Conservation (phyloP, 2,113 vertebrate species). For the Gymnocephalus cernua region DNA sequence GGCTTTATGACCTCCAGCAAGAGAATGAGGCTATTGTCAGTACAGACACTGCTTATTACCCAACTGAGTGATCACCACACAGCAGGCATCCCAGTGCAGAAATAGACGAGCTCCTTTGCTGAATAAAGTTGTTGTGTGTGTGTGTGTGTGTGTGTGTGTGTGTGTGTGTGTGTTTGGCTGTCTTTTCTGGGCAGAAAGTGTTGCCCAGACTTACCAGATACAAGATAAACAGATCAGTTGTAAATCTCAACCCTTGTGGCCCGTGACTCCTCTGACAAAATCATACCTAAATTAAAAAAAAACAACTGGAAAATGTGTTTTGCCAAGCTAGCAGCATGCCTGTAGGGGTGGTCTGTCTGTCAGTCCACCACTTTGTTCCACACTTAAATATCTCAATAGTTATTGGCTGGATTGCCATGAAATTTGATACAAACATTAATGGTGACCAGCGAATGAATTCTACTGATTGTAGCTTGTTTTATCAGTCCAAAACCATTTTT, state of each 20-base stretch:
- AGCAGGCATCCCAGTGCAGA: constrained; percentile 21
- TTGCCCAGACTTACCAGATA: background rate
- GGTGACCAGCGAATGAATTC: too few species aligned
- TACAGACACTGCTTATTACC: constrained; percentile 40
- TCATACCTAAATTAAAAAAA: background rate
- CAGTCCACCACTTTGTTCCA: background rate
- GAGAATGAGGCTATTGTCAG: constrained; percentile 75
- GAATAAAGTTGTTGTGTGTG: constrained; percentile 31
- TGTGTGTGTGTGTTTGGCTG: constrained; percentile 6
- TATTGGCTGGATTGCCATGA: too few species aligned
- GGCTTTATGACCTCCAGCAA: constrained; percentile 43
- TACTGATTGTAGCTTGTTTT: too few species aligned
- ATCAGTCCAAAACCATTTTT: background rate
- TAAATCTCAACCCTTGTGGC: background rate
- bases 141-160: constrained; percentile 9
- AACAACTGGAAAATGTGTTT: background rate
- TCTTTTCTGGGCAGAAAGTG: constrained; percentile 1
- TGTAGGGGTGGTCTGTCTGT: background rate
- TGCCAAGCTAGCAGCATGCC: background rate
- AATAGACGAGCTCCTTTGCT: constrained; percentile 30
- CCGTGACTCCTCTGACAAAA: background rate
- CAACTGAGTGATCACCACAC: constrained; percentile 17
- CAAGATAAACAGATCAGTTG: constrained; percentile 13
- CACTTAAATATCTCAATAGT: background rate
- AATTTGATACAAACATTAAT: too few species aligned